These are phyloP conservation scores for Macaria liturata DNA, from an alignment of 2,888 invertebrate genomes.

Conservation along the genomic window DNA sequence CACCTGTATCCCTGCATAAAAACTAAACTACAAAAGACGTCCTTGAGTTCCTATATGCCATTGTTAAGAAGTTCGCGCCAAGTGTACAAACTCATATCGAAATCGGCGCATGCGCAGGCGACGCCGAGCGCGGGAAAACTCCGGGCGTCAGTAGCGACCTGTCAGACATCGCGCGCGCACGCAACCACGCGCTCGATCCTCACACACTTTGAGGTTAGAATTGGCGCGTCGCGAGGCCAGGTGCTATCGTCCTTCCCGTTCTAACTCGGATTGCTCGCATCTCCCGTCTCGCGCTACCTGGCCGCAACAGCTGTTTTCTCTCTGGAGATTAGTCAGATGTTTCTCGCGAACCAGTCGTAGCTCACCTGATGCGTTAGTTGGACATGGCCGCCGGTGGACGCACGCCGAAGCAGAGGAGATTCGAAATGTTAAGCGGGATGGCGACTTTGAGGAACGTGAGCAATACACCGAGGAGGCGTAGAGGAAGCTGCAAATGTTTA, in stretches of 20 bases:
- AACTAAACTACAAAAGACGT: constrained; percentile 65
- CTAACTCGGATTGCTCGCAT: constrained; percentile 49
- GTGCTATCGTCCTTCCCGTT: constrained; percentile 68
- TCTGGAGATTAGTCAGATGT: constrained; percentile 83
- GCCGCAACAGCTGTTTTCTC: constrained; percentile 80
- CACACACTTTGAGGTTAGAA: constrained; percentile 71
- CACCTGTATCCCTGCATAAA: constrained; percentile 68
- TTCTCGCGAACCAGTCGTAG: constrained; percentile 74
- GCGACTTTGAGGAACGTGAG: constrained; percentile 60
- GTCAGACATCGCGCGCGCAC: constrained; percentile 64
- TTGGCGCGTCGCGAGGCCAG: constrained; percentile 78
- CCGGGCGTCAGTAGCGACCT: constrained; percentile 58
- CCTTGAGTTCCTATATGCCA: constrained; percentile 73
- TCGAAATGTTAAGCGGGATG: constrained; percentile 67
- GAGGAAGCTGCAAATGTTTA: constrained; percentile 82
- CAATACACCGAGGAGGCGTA: constrained; percentile 68
- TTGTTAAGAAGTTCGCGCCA: constrained; percentile 77
- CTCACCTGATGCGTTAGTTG: constrained; percentile 71
- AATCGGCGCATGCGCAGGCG: constrained; percentile 71
- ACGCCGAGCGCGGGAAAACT: constrained; percentile 69
- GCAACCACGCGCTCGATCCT: constrained; percentile 45
- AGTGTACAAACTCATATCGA: constrained; percentile 64
- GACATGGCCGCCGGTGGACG: constrained; percentile 77
- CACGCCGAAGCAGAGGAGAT: constrained; percentile 75
- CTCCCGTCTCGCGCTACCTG: constrained; percentile 66